phyloP scores from a whole-genome alignment of 2,113 vertebrate species.

The Varanus komodoensis region DNA sequence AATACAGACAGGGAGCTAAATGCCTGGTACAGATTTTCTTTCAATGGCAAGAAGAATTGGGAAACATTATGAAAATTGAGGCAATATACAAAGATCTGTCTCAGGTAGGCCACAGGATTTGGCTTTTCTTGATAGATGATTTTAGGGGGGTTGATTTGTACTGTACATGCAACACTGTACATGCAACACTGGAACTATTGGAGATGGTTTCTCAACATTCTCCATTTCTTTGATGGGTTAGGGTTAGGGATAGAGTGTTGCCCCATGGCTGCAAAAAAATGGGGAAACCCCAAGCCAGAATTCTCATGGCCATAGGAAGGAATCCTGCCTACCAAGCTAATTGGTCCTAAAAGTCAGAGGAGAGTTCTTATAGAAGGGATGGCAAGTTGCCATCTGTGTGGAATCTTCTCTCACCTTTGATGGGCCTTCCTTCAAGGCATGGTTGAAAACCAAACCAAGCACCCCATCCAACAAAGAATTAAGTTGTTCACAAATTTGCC shows the following conservation, averaged over 20 bases:
- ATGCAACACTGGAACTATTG: not conserved
- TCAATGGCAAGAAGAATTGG: too few relatives aligned
- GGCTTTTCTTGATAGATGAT: not conserved
- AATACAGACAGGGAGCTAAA: not conserved
- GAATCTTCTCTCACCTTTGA: not conserved
- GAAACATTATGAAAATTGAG: not conserved
- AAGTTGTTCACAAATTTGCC: not conserved
- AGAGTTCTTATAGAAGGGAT: not conserved
- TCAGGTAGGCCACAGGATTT: not conserved
- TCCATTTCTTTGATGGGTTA: not conserved
- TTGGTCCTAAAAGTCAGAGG: not conserved
- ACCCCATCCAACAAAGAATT: too few relatives aligned
- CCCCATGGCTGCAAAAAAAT: not conserved
- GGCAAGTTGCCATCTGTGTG: not conserved
- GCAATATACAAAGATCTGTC: not conserved
- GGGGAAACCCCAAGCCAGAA: not conserved
- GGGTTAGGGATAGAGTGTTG: not conserved
- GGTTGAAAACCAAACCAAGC: too few relatives aligned
- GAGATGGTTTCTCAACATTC: not conserved
- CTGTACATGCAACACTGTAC: too few relatives aligned
- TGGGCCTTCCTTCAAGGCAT: too few relatives aligned
- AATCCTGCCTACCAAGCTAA: not conserved
- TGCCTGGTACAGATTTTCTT: not conserved
- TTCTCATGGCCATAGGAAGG: not conserved
- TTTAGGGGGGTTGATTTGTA: too few relatives aligned